phyloP scores from a whole-genome alignment of 2,888 invertebrate species.

The Drosophila picticornis region DNA sequence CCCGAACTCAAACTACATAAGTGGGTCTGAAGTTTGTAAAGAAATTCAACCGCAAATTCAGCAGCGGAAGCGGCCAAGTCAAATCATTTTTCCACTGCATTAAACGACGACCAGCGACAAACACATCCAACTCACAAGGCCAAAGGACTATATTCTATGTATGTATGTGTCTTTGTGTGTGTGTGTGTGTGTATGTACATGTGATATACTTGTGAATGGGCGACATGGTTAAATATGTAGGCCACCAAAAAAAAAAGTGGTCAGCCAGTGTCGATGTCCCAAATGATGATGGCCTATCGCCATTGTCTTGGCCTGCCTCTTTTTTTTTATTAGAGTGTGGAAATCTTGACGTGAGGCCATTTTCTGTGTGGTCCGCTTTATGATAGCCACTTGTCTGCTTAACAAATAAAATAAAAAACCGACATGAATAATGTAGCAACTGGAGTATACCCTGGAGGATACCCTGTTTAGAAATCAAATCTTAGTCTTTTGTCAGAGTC shows the following conservation, averaged over 20 bases:
- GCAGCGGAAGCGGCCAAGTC: constrained; percentile 62
- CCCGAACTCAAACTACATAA: constrained; percentile 19
- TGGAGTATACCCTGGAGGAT: constrained; percentile 1
- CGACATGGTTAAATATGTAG: constrained; percentile 59
- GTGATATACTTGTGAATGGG: constrained; percentile 30
- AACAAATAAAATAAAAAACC: constrained; percentile 38
- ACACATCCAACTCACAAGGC: constrained; percentile 18
- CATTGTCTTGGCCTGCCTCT: constrained; percentile 59
- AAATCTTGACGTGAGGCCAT: constrained; percentile 70
- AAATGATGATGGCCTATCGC: constrained; percentile 68
- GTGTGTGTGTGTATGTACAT: constrained; percentile 14
- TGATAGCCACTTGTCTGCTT: constrained; percentile 59
- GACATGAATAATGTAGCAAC: neutral
- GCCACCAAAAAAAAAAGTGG: constrained; percentile 46
- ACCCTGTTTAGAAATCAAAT: constrained; percentile 1
- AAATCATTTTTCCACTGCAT: constrained; percentile 80
- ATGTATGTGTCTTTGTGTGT: neutral
- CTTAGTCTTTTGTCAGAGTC: neutral
- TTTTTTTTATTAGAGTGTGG: constrained; percentile 44
- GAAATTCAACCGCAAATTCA: constrained; percentile 69
- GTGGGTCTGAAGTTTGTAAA: constrained; percentile 44
- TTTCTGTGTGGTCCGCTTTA: constrained; percentile 52
- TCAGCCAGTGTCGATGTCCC: constrained; percentile 46
- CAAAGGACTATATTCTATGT: constrained; percentile 31
- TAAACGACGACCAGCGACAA: constrained; percentile 61